Conservation (phyloP, 1,140 invertebrate species). For the Ceratina calcarata region DNA sequence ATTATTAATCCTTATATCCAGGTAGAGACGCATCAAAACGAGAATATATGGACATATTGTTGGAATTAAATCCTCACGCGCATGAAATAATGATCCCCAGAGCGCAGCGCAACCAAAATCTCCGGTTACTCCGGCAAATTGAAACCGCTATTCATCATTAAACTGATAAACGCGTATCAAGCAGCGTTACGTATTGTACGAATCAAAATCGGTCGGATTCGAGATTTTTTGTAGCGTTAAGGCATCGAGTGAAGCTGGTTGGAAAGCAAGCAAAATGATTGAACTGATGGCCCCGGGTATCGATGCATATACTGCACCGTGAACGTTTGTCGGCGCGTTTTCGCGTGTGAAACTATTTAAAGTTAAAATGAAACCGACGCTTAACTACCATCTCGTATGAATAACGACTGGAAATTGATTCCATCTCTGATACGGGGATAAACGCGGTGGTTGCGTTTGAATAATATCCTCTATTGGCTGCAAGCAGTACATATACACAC, state of each 20-base stretch:
- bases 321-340: constrained; percentile 1
- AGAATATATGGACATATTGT: no score
- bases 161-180: neutral
- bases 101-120: no score
- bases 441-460: neutral
- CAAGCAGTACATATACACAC: neutral
- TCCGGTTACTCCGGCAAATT: no score
- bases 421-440: constrained; percentile 4
- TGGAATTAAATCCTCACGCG: no score
- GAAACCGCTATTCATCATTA: no score
- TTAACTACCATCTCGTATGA: constrained; percentile 1
- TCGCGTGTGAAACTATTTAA: constrained; percentile 19
- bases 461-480: constrained; percentile 19
- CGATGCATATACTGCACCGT: neutral
- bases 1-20: no score
- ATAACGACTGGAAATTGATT: constrained; percentile 27
- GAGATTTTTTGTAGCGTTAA: no score
- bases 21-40: no score
- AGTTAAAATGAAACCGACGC: constrained; percentile 6
- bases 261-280: neutral
- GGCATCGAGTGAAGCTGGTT: neutral
- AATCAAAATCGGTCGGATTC: neutral
- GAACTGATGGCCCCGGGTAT: neutral
- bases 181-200: neutral
- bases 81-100: no score